These are phyloP conservation scores for Kryphioiulus occultus DNA, from an alignment of 2,888 invertebrate species.

Conservation along the genomic window DNA sequence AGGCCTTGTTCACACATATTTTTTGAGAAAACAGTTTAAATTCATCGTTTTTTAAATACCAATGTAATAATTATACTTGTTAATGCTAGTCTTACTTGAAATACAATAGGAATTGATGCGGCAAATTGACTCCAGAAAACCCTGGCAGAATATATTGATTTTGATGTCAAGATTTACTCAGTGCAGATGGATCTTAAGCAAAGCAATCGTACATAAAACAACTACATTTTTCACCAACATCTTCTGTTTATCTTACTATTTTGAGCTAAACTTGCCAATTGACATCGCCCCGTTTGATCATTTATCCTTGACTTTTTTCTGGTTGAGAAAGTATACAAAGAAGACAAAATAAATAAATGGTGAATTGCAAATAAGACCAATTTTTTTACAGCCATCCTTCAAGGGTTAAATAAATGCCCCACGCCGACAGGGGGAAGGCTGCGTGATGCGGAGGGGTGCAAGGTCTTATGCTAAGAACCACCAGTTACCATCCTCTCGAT, in stretches of 20 bases:
- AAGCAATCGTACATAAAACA: neutral
- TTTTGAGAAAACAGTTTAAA: too few relatives aligned
- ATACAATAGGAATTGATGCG: too few relatives aligned
- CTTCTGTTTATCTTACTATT: neutral
- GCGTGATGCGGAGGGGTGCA: neutral
- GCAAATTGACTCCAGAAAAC: too few relatives aligned
- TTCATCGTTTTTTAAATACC: too few relatives aligned
- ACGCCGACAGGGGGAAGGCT: neutral
- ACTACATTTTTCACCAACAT: neutral
- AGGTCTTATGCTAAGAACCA: neutral
- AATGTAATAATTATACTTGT: too few relatives aligned
- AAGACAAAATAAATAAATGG: constrained; percentile 2
- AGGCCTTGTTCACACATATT: too few relatives aligned
- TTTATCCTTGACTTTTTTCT: constrained; percentile 10
- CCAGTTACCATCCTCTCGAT: neutral
- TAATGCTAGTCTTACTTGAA: too few relatives aligned
- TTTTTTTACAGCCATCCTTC: constrained; percentile 6
- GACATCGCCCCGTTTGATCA: neutral
- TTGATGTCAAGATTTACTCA: too few relatives aligned
- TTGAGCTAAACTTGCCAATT: neutral
- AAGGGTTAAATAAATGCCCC: constrained; percentile 25
- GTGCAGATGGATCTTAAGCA: too few relatives aligned
- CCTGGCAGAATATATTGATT: too few relatives aligned
- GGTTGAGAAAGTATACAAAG: constrained; percentile 8
- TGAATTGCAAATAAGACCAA: constrained; percentile 25